These are phyloP conservation scores for Delia radicum DNA, from an alignment of 1,140 invertebrate genomes.

Conservation along the genomic window DNA sequence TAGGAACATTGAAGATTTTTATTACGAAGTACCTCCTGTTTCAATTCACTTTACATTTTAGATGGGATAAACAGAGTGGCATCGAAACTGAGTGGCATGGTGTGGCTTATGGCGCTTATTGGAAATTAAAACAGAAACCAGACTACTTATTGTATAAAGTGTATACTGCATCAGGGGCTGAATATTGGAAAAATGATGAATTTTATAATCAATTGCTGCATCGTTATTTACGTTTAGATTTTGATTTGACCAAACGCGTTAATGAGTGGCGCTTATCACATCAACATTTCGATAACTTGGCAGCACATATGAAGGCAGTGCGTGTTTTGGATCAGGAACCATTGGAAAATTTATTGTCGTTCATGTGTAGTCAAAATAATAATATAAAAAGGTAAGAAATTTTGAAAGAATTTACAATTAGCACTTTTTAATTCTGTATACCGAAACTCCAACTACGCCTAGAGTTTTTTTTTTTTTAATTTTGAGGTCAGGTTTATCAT, in stretches of 20 bases:
- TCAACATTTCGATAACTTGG: conserved; percentile 69
- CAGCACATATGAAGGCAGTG: conserved; percentile 75
- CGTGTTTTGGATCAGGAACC: conserved; percentile 90
- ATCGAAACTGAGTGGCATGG: conserved; percentile 68
- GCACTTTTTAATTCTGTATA: too few relatives aligned
- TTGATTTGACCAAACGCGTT: conserved; percentile 71
- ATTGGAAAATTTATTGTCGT: conserved; percentile 91
- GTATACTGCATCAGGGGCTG: neutral
- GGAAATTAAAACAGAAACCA: conserved; percentile 71
- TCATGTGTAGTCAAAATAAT: conserved; percentile 98
- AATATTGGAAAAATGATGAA: conserved; percentile 51
- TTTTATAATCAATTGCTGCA: conserved; percentile 60
- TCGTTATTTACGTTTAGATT: conserved; percentile 71
- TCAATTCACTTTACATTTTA: conserved; percentile 21
- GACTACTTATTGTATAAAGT: conserved; percentile 67
- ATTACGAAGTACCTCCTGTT: too few relatives aligned
- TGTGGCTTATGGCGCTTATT: conserved; percentile 70
- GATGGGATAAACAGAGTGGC: conserved; percentile 40
- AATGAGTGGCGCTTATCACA: conserved; percentile 74
- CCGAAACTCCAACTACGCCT: too few relatives aligned
- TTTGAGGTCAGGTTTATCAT: too few relatives aligned
- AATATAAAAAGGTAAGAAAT: conserved; percentile 86
- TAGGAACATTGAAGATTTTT: too few relatives aligned
- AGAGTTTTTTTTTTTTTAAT: too few relatives aligned
- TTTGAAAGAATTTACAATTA: too few relatives aligned